These are phyloP conservation scores for Tiliqua scincoides DNA, from an alignment of 2,113 vertebrate species.

Conservation along the genomic window DNA sequence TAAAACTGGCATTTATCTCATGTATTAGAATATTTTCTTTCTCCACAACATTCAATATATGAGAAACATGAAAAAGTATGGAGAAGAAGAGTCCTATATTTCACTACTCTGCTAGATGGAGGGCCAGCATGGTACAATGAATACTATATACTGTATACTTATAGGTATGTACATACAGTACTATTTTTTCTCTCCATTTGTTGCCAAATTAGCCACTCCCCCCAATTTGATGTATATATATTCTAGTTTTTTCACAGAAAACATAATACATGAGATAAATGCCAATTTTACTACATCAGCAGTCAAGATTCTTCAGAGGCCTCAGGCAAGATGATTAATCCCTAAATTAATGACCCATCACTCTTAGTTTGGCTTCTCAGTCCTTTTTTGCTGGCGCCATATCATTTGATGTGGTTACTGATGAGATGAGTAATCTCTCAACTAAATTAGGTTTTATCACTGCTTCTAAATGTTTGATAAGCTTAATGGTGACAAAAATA, in stretches of 20 bases:
- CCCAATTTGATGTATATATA: background rate
- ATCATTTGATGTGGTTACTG: too few relatives aligned
- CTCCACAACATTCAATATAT: background rate
- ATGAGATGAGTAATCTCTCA: too few relatives aligned
- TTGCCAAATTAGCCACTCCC: background rate
- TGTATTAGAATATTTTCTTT: background rate
- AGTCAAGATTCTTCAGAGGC: background rate
- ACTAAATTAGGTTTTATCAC: too few relatives aligned
- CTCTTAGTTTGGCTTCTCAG: too few relatives aligned
- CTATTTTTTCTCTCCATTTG: background rate
- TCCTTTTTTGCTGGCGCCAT: too few relatives aligned
- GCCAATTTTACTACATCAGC: background rate
- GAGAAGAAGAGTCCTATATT: background rate
- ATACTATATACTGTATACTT: background rate
- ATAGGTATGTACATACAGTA: background rate
- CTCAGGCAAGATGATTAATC: too few relatives aligned
- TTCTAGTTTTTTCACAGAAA: background rate
- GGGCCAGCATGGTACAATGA: background rate
- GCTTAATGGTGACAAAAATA: too few relatives aligned
- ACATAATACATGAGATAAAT: background rate
- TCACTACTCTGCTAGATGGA: background rate
- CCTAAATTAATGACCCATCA: too few relatives aligned
- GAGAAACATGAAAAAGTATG: background rate
- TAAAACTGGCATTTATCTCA: background rate
- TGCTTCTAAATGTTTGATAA: too few relatives aligned